phyloP scores from a whole-genome alignment of 1,140 invertebrate species.

The Lasioglossum albipes region DNA sequence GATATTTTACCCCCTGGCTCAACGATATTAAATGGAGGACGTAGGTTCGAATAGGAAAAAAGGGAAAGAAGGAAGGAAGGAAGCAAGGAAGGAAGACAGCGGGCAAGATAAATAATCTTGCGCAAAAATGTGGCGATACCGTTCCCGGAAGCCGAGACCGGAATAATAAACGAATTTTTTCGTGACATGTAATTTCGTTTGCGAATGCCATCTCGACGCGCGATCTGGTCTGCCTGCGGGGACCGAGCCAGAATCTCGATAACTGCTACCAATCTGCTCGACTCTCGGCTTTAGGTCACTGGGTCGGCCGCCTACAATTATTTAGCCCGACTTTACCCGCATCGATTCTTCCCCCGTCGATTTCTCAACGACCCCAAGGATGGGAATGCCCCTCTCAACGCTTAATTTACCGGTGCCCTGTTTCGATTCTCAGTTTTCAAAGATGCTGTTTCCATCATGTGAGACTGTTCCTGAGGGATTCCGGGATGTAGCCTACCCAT shows the following conservation, averaged over 20 bases:
- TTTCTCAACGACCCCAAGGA: not conserved
- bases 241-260: conserved; percentile 49
- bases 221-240: conserved; percentile 36
- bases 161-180: conserved; percentile 65
- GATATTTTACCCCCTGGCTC: too few relatives aligned
- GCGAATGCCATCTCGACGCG: conserved; percentile 52
- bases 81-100: conserved; percentile 7
- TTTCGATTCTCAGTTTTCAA: too few relatives aligned
- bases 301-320: conserved; percentile 39
- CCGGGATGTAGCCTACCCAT: too few relatives aligned
- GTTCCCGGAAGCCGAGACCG: conserved; percentile 20
- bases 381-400: too few relatives aligned
- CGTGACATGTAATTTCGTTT: conserved; percentile 60
- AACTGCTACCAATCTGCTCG: conserved; percentile 53
- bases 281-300: conserved; percentile 41
- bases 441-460: too few relatives aligned
- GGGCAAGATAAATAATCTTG: conserved; percentile 54
- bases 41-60: too few relatives aligned
- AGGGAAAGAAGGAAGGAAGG: not conserved
- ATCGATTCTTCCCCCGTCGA: not conserved
- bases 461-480: too few relatives aligned
- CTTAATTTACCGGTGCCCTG: too few relatives aligned
- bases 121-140: conserved; percentile 48
- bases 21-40: too few relatives aligned
- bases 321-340: not conserved